These are phyloP conservation scores for Crotophaga sulcirostris DNA, from an alignment of 2,113 vertebrate species.

Conservation along the genomic window DNA sequence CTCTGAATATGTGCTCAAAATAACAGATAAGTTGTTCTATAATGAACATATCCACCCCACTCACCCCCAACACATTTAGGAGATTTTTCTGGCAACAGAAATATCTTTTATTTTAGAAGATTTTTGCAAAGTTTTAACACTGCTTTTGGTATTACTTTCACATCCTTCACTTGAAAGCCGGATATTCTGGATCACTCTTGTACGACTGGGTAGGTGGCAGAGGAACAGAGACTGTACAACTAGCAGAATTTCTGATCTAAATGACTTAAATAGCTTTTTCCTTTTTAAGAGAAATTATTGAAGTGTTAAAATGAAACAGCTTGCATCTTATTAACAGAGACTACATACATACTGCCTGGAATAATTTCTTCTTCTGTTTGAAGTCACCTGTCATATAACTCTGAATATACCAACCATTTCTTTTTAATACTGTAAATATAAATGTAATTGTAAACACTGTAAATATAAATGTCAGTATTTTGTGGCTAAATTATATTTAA, in stretches of 20 bases:
- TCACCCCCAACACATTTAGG: not conserved
- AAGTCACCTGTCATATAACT: not conserved
- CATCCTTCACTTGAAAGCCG: conserved; percentile 17
- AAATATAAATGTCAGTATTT: not conserved
- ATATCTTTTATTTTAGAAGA: not conserved
- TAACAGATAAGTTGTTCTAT: not conserved
- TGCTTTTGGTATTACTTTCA: conserved; percentile 2
- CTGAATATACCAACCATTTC: not conserved
- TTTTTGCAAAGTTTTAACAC: not conserved
- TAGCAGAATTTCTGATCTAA: conserved; percentile 14
- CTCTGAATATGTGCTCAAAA: not conserved
- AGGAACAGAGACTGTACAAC: not conserved
- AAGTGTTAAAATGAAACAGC: conserved; percentile 6
- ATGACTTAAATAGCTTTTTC: not conserved
- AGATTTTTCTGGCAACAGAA: not conserved
- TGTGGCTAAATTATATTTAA: not conserved
- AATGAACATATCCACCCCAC: not conserved
- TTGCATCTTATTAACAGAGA: not conserved
- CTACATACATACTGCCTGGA: not conserved
- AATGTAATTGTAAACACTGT: not conserved
- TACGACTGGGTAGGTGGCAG: not conserved
- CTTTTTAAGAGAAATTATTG: not conserved
- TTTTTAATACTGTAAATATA: not conserved
- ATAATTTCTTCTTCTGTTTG: not conserved
- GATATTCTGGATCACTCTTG: not conserved